Conservation (phyloP, 92 coral and sea anemone genomes). For the Siderastrea radians region DNA sequence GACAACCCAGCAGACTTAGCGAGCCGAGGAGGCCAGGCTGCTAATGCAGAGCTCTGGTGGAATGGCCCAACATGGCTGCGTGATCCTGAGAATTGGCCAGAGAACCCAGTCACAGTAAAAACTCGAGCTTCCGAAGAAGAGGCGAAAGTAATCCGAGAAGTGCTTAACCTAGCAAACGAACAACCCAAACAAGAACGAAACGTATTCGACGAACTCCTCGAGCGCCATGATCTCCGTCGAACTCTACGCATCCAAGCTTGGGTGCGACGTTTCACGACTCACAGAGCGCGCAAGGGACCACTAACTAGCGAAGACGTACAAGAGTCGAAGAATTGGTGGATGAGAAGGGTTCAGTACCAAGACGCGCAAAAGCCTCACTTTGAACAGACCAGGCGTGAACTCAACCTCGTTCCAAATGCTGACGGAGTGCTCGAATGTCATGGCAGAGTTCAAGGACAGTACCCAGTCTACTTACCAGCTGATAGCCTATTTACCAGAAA, state of each 20-base stretch:
- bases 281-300: conserved; percentile 50
- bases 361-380: conserved; percentile 51
- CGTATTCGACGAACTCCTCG: no score
- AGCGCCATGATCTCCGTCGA: no score
- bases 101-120: no score
- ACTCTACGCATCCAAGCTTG: conserved; percentile 41
- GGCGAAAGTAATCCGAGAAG: no score
- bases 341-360: conserved; percentile 31
- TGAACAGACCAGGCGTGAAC: conserved; percentile 34
- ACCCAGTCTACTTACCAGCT: no score
- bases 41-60: no score
- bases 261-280: conserved; percentile 19
- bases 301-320: conserved; percentile 59
- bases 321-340: conserved; percentile 56
- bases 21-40: conserved; percentile 29
- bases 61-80: no score
- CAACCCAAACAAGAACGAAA: not conserved
- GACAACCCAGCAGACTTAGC: conserved; percentile 63
- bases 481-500: no score
- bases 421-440: conserved; percentile 64
- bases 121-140: no score
- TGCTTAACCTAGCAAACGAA: no score
- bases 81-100: no score
- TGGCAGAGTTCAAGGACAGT: no score
- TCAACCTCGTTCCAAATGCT: conserved; percentile 50